Evolutionary conservation across 2,797 vertebrate genomes (phyloP), one percentile per base, ranked within the genome.

Genomic region (Phrynocephalus forsythii): DNA sequence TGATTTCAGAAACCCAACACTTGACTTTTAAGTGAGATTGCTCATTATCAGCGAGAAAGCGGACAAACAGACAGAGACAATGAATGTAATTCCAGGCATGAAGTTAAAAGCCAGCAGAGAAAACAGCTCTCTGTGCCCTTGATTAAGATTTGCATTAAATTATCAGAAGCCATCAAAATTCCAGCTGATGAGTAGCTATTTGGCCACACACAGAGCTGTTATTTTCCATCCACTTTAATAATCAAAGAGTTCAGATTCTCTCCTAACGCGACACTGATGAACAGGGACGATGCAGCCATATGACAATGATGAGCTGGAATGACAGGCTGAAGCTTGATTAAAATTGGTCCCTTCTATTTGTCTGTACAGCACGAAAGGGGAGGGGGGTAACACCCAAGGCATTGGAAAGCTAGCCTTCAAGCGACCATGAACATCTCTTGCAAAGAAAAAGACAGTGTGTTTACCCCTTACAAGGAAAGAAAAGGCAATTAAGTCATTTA

Each of bases 161-260:
- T 66, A 95, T 94, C 93, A 93, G 93, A 89, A 79, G 90, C 95
- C 94, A 95, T 96, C 95, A 95, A 71, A 95, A 94, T 85, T 87
- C 90, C 88, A 16, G 78, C 81, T 97, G 95, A 97, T 97, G 96
- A 97, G 95, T 1, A 95, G 95, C 95, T 97, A 96, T 97, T 96
- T 96, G 96, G 96, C 96, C 96, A 96, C 96, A 96, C 94, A 97
- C 92, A 92, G 97, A 96, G 96, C 95, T 94, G 93, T 95, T 96
- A 97, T 97, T 97, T 97, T 94, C 78, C 95, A 97, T 94, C 97
- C 97, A 97, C 96, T 97, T 97, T 96, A 97, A 97, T 98, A 98
- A 99, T 99, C 98, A 99, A 97, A 94, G 92, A 94, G 95, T 94
- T 93, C 88, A 95, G 97, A 97, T 98, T 97, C 97, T 96, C 97